Evolutionary conservation across 1,140 invertebrate genomes (phyloP).

Genomic region (Plutomurus gul): DNA sequence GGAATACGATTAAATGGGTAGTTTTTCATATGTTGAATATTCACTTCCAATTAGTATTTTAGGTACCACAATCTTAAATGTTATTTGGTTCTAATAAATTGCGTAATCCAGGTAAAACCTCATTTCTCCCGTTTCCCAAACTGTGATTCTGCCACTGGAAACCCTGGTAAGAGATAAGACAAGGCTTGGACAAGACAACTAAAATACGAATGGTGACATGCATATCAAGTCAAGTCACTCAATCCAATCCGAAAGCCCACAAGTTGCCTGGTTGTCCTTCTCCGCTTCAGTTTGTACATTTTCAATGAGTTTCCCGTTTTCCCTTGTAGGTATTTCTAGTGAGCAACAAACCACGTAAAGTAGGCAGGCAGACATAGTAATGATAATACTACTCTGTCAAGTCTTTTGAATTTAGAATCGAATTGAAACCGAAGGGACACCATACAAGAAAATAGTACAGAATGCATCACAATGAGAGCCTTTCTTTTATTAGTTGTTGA

Average conservation of each 20-base stretch:
- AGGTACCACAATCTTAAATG: no score
- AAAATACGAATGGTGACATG: not conserved
- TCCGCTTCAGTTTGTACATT: no score
- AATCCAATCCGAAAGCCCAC: constrained; percentile 2
- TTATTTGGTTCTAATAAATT: no score
- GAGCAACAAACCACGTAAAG: not conserved
- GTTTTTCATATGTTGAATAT: no score
- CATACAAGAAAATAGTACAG: not conserved
- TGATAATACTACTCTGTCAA: not conserved
- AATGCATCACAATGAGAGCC: not conserved
- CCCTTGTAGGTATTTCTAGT: no score
- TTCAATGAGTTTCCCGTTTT: no score
- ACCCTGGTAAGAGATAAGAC: no score
- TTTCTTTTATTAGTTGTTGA: constrained; percentile 41
- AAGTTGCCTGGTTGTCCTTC: not conserved
- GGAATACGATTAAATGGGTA: no score
- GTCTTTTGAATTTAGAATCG: not conserved
- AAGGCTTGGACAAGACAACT: not conserved
- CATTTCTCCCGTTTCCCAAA: no score
- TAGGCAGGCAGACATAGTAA: not conserved
- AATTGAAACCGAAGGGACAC: not conserved
- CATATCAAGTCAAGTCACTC: constrained; percentile 1
- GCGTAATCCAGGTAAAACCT: no score
- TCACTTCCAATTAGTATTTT: no score
- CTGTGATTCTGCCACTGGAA: no score